Conservation (phyloP, 2,888 invertebrate species). For the Drosophila ezoana region DNA sequence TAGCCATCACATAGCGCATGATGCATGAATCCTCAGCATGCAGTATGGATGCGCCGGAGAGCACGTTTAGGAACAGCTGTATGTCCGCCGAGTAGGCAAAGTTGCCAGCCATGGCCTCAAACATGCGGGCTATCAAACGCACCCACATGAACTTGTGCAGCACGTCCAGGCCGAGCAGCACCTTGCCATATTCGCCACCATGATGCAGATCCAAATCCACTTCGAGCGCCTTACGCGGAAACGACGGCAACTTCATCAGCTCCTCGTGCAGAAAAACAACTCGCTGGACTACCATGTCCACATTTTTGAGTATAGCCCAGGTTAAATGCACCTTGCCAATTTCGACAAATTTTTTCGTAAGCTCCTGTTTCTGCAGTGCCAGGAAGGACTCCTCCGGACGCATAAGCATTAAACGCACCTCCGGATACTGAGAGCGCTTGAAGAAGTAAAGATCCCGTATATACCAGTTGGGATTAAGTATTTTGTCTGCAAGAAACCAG, state of each 20-base stretch:
- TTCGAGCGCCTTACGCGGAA: constrained; percentile 98
- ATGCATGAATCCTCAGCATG: constrained; percentile 99
- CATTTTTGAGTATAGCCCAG: constrained; percentile 96
- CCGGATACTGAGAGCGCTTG: constrained; percentile 98
- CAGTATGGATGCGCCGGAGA: constrained; percentile 97
- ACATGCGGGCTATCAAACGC: constrained; percentile 97
- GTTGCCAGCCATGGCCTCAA: constrained; percentile 98
- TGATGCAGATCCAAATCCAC: constrained; percentile 97
- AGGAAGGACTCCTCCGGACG: constrained; percentile 95
- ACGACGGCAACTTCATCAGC: constrained; percentile 98
- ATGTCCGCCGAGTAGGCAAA: constrained; percentile 99
- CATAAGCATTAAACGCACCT: constrained; percentile 96
- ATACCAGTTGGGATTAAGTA: constrained; percentile 97
- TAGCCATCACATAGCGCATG: constrained; percentile 97
- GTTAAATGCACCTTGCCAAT: constrained; percentile 97
- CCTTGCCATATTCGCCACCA: constrained; percentile 94
- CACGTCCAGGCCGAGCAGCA: constrained; percentile 96
- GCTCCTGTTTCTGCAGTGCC: constrained; percentile 95
- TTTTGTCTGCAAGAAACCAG: constrained; percentile 90
- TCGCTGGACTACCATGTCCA: constrained; percentile 97
- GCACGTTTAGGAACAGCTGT: constrained; percentile 97
- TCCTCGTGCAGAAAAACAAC: constrained; percentile 99
- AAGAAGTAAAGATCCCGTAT: constrained; percentile 98
- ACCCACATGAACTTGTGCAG: constrained; percentile 99
- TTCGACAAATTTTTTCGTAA: constrained; percentile 97